Evolutionary conservation across 2,113 vertebrate species (phyloP).

Genomic region (Anarrhichthys ocellatus): DNA sequence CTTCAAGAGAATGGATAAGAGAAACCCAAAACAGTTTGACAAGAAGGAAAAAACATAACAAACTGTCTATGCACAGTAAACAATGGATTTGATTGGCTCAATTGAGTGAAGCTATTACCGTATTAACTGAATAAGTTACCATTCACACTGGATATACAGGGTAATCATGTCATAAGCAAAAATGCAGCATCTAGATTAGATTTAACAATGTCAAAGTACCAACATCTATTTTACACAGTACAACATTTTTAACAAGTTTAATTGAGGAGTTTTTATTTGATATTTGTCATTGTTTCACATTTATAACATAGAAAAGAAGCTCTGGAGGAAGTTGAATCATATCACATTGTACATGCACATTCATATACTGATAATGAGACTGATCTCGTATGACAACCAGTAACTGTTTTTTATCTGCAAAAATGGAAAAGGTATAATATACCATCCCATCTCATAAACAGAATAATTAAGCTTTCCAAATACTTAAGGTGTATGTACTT

Average conservation of each 20-base stretch:
- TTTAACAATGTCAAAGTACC: background rate
- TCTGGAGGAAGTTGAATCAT: background rate
- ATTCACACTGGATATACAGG: no score
- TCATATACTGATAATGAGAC: conserved; percentile 13
- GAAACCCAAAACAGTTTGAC: background rate
- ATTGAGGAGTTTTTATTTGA: background rate
- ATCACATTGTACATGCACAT: conserved; percentile 12
- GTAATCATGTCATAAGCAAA: background rate
- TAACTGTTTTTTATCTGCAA: background rate
- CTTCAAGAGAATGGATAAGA: background rate
- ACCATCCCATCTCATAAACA: conserved; percentile 3
- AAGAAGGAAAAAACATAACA: background rate
- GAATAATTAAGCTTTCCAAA: conserved; percentile 22
- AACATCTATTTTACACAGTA: no score
- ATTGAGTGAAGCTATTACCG: no score
- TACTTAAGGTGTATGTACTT: background rate
- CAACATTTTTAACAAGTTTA: no score
- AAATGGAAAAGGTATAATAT: background rate
- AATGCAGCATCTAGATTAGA: background rate
- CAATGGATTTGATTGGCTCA: no score
- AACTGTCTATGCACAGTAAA: no score
- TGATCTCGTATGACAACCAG: conserved; percentile 10
- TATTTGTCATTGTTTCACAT: conserved; percentile 5
- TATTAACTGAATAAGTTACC: no score
- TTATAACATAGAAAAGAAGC: background rate